These are phyloP conservation scores for Eupithecia abbreviata DNA, from an alignment of 2,888 invertebrate species.

Conservation along the genomic window DNA sequence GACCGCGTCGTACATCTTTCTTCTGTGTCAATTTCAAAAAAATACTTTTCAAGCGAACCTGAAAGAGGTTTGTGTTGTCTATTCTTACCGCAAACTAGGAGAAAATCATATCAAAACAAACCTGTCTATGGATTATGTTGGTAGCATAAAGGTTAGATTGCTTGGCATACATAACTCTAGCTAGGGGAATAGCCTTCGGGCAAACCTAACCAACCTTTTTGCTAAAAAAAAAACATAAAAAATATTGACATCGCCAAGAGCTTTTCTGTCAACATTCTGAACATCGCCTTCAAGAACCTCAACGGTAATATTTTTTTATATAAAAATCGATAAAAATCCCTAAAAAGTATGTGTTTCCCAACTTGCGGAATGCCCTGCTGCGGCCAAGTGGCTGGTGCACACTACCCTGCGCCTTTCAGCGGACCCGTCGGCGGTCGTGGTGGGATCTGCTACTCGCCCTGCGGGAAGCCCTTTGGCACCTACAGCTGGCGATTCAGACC, in stretches of 20 bases:
- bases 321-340: not conserved
- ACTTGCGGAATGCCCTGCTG: slow-evolving; percentile 30
- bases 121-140: not conserved
- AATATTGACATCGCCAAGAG: not conserved
- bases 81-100: not conserved
- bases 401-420: slow-evolving; percentile 4
- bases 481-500: slow-evolving; percentile 15
- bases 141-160: not conserved
- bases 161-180: not conserved
- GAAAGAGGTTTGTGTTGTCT: not conserved
- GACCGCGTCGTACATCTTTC: not conserved
- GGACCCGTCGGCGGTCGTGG: not conserved
- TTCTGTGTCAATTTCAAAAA: not conserved
- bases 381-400: not conserved
- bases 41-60: not conserved
- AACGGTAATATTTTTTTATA: not conserved
- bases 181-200: not conserved
- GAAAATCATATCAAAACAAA: not conserved
- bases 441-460: slow-evolving; percentile 3
- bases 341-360: slow-evolving; percentile 19
- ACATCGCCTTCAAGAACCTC: not conserved
- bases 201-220: not conserved
- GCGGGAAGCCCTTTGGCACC: slow-evolving; percentile 17
- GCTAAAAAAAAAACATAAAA: not conserved
- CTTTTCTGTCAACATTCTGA: not conserved